These are phyloP conservation scores for Phasianus colchicus DNA, from an alignment of 2,113 vertebrate species.

Conservation along the genomic window DNA sequence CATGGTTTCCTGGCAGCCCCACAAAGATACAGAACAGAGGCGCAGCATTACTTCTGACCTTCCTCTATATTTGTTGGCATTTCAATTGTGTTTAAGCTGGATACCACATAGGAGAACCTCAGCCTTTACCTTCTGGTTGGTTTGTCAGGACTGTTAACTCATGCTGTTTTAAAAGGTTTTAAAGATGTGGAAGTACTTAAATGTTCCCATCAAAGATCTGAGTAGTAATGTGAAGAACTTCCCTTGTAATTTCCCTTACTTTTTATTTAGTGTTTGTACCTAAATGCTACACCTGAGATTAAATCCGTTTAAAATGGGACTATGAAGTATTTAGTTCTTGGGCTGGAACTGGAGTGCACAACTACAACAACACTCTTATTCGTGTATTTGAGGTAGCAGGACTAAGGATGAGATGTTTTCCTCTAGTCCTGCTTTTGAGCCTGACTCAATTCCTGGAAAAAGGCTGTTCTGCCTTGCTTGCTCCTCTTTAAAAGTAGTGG, in stretches of 20 bases:
- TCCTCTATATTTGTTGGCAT: rapidly evolving
- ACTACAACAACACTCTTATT: neutral
- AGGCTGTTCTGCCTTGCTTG: neutral
- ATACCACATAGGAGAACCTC: neutral
- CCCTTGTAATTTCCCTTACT: rapidly evolving
- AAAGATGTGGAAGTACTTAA: neutral
- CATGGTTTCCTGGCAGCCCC: neutral
- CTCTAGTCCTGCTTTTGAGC: neutral
- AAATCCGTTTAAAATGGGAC: neutral
- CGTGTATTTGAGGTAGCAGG: neutral
- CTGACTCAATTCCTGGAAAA: neutral
- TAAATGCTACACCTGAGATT: neutral
- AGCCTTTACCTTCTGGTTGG: neutral
- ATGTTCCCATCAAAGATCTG: neutral
- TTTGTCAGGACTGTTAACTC: neutral
- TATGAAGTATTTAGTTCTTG: neutral
- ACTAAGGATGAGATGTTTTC: neutral
- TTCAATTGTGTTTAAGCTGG: neutral
- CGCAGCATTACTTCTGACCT: neutral
- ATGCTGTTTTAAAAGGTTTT: neutral
- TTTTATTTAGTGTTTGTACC: neutral
- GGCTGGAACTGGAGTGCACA: neutral
- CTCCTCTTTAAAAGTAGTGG: neutral
- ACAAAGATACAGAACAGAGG: neutral
- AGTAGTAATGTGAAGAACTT: neutral